phyloP scores from a whole-genome alignment of 1,140 invertebrate species.

The Hermetia illucens region DNA sequence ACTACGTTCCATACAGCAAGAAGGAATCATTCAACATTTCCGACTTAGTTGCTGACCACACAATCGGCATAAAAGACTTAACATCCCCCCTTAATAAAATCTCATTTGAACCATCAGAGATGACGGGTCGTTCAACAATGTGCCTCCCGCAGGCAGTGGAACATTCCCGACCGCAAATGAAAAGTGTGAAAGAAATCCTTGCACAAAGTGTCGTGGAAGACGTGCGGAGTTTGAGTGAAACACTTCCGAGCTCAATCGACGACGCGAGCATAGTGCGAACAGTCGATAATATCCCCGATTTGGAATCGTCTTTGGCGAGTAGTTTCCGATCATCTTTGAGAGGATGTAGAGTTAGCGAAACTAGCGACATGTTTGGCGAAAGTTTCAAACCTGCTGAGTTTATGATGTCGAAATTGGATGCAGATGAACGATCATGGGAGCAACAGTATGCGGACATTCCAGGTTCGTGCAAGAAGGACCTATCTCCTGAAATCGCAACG shows the following conservation, averaged over 20 bases:
- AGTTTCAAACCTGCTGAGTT: conserved; percentile 20
- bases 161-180: too few species aligned
- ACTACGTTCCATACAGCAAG: background rate
- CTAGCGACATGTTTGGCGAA: conserved; percentile 10
- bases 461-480: too few species aligned
- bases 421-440: conserved; percentile 25
- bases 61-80: background rate
- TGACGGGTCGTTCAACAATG: conserved; percentile 22
- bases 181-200: conserved; percentile 12
- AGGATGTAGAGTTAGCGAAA: conserved; percentile 7
- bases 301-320: too few species aligned
- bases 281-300: too few species aligned
- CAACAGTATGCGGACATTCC: conserved; percentile 23
- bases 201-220: conserved; percentile 20
- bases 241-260: too few species aligned
- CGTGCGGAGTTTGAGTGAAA: conserved; percentile 16
- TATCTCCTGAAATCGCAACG: too few species aligned
- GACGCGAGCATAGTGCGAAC: too few species aligned
- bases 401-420: conserved; percentile 22
- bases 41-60: background rate
- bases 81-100: too few species aligned
- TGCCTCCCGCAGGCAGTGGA: too few species aligned
- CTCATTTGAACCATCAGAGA: conserved; percentile 23
- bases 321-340: conserved; percentile 18
- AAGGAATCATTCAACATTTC: background rate